Evolutionary conservation across 1,140 invertebrate genomes (phyloP).

Genomic region (Asobara japonica): DNA sequence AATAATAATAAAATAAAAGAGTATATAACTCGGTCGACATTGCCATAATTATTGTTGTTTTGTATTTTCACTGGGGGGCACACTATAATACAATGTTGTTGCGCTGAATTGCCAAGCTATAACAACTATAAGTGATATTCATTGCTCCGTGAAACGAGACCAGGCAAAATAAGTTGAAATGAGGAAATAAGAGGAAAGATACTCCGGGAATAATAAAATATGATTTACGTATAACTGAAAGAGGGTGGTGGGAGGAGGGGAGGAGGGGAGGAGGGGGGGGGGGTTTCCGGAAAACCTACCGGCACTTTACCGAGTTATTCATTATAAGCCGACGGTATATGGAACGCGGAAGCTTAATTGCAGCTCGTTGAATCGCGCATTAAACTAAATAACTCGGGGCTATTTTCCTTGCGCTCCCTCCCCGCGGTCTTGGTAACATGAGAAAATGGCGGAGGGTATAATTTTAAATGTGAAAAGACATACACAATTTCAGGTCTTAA

Average conservation of each 20-base stretch:
- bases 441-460: not conserved
- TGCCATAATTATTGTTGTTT: not conserved
- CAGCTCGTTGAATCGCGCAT: constrained; percentile 26
- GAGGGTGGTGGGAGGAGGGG: not conserved
- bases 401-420: not conserved
- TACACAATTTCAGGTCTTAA: not conserved
- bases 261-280: not conserved
- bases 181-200: not conserved
- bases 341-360: constrained; percentile 40
- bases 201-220: not conserved
- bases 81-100: not conserved
- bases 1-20: not conserved
- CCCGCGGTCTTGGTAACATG: not conserved
- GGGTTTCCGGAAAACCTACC: constrained; percentile 34
- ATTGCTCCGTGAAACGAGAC: not conserved
- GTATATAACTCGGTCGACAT: not conserved
- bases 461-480: constrained; percentile 25
- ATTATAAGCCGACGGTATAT: constrained; percentile 20
- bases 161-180: not conserved
- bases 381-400: constrained; percentile 7
- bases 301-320: constrained; percentile 4
- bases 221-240: constrained; percentile 10
- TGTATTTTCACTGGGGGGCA: not conserved
- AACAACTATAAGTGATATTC: not conserved
- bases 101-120: not conserved